These are phyloP conservation scores for Microtus pennsylvanicus DNA, from an alignment of 2,113 vertebrate genomes.

Conservation along the genomic window DNA sequence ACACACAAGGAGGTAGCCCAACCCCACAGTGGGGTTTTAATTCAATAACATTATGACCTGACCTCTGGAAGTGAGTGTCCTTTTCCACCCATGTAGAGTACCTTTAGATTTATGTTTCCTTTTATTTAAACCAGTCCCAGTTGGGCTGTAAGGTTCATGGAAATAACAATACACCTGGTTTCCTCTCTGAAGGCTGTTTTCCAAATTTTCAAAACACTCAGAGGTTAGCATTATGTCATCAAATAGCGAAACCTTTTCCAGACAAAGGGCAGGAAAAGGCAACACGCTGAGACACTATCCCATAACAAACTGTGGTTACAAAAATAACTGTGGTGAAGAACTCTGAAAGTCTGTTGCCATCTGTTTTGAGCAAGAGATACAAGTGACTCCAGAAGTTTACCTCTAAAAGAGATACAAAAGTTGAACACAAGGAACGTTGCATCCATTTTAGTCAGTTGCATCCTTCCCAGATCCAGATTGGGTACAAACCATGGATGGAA, in stretches of 20 bases:
- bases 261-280: background rate
- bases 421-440: background rate
- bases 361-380: background rate
- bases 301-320: background rate
- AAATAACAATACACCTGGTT: background rate
- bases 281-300: background rate
- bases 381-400: background rate
- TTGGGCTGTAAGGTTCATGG: background rate
- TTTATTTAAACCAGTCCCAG: background rate
- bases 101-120: background rate
- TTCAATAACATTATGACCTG: background rate
- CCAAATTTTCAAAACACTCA: background rate
- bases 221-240: background rate
- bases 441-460: background rate
- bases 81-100: background rate
- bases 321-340: background rate
- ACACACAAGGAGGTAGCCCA: background rate
- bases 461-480: background rate
- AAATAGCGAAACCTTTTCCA: background rate
- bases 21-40: background rate
- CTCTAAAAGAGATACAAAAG: background rate
- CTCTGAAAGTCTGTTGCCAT: background rate
- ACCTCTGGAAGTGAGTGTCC: background rate
- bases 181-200: background rate
- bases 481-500: background rate